Evolutionary conservation across 2,888 invertebrate species (phyloP).

Genomic region (Mimachlamys varia): DNA sequence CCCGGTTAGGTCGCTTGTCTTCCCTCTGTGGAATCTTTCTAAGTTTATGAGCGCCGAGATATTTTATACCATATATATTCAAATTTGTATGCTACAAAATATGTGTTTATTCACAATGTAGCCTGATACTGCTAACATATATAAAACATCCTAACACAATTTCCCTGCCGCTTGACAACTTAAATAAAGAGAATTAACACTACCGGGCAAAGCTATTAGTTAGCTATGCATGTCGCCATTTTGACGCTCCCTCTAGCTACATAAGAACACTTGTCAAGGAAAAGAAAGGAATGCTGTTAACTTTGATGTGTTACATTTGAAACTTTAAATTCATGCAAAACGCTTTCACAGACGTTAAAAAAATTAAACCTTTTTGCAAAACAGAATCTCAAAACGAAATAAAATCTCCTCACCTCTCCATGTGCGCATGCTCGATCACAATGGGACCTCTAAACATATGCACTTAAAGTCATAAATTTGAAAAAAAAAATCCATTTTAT

Average conservation of each 20-base stretch:
- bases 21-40: background rate
- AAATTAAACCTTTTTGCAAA: constrained; percentile 16
- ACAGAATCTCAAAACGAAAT: background rate
- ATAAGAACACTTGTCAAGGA: background rate
- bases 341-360: background rate
- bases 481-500: constrained; percentile 32
- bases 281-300: background rate
- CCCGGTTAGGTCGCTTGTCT: background rate
- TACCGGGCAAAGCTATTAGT: background rate
- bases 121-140: background rate
- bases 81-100: constrained; percentile 8
- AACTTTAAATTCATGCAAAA: constrained; percentile 26
- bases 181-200: background rate
- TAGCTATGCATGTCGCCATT: background rate
- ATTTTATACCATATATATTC: constrained; percentile 19
- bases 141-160: background rate
- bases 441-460: background rate
- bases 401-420: background rate
- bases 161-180: background rate
- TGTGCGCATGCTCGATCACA: constrained; percentile 36
- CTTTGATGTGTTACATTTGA: constrained; percentile 20
- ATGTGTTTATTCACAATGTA: constrained; percentile 7
- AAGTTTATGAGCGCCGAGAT: background rate
- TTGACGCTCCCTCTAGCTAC: background rate
- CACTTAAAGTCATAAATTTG: constrained; percentile 28